Conservation (phyloP, 2,888 invertebrate species). For the Synanthedon andrenaeformis region DNA sequence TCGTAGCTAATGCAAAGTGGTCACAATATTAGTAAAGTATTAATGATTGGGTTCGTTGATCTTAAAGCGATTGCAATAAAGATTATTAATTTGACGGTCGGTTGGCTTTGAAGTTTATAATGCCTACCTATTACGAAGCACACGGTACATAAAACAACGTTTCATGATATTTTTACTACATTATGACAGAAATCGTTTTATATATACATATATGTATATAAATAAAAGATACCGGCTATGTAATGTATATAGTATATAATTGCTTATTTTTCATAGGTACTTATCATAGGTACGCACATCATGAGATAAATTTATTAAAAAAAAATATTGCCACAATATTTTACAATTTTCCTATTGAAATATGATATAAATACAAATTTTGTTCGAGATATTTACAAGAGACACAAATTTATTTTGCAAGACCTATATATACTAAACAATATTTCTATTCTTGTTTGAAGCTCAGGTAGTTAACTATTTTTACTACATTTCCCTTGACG, state of each 20-base stretch:
- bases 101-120: slow-evolving; percentile 5
- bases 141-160: neutral
- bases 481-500: slow-evolving; percentile 34
- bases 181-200: neutral
- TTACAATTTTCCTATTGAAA: neutral
- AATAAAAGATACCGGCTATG: neutral
- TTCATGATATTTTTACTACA: neutral
- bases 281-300: too few species aligned
- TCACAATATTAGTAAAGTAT: too few species aligned
- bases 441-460: slow-evolving; percentile 22
- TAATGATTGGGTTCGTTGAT: slow-evolving; percentile 3
- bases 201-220: neutral
- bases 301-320: neutral
- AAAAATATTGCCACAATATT: too few species aligned
- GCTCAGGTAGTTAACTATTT: slow-evolving; percentile 39
- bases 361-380: neutral
- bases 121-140: slow-evolving; percentile 3
- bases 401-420: slow-evolving; percentile 5
- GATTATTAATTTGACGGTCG: slow-evolving; percentile 4
- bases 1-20: too few species aligned
- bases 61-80: slow-evolving; percentile 1
- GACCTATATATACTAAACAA: slow-evolving; percentile 19
- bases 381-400: neutral
- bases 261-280: too few species aligned
- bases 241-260: too few species aligned